Conservation (phyloP, 2,888 invertebrate genomes). For the Branchellion lobata region DNA sequence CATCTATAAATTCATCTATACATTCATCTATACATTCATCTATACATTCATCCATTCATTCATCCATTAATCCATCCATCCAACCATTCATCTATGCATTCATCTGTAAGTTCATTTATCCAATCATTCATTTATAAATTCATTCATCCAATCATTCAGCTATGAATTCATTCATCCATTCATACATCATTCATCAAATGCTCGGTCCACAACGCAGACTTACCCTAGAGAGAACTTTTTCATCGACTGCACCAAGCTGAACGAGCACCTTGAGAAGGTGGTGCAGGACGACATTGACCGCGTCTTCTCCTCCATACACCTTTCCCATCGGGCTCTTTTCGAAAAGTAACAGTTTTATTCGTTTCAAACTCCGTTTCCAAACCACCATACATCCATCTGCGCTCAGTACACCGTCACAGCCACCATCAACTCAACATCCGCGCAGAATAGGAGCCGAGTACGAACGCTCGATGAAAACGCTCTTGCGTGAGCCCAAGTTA, state of each 20-base stretch:
- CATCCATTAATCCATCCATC: no score
- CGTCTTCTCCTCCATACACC: constrained; percentile 28
- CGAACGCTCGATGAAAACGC: constrained; percentile 74
- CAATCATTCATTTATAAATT: not conserved
- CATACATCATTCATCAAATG: not conserved
- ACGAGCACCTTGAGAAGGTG: constrained; percentile 12
- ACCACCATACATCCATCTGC: not conserved
- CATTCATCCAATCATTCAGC: not conserved
- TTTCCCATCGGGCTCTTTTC: constrained; percentile 31
- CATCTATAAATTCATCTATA: no score
- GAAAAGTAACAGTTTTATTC: constrained; percentile 27
- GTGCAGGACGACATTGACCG: constrained; percentile 32
- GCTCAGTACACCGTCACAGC: no score
- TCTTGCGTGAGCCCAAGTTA: constrained; percentile 76
- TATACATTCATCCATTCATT: no score
- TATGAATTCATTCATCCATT: not conserved
- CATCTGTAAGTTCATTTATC: not conserved
- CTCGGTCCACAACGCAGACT: constrained; percentile 15
- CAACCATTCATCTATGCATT: no score
- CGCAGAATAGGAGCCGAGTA: constrained; percentile 72
- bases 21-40: no score
- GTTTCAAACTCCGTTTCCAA: not conserved
- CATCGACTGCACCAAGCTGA: constrained; percentile 38
- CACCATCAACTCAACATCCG: not conserved
- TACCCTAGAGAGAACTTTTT: constrained; percentile 26